Base-by-base conservation (phyloP, 53 echinoderm and acorn worm species). In the Crossaster papposus region DNA sequence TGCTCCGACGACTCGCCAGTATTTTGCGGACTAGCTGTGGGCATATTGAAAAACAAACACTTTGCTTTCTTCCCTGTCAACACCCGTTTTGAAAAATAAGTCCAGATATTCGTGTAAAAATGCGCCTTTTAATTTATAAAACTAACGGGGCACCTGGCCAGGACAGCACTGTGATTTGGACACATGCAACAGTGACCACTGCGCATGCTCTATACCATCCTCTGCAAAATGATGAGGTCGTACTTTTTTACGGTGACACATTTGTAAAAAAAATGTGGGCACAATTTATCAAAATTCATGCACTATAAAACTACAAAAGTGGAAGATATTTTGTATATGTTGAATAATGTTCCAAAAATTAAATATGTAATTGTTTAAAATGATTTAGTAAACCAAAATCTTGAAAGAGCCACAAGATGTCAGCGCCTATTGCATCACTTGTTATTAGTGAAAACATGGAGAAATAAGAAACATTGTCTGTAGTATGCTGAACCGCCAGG, bases 161-260 rank as follows among this genome's bases (percentile, higher is more conserved):
- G 44, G 10, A 23, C 8, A 36, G 65, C 38, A 23, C 33, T 30
- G 85, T 76, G 87, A 87, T 87, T 87, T 76, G 77, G 87, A 75
- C 76, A 77, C 87, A 87, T 87, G 87, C 29, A 9, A 75, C 58
- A 54, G 26, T 37, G 15, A 11, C 35, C 7, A 87, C 58, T 77
- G 87, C 87, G 77, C 87, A 77, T 36, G 75, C 55, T 75, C 87
- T 62, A 77, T 76, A 20, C 17, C 11, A 58, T 55, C 87, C 87
- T 87, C 77, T 58, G 15, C 58, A 87, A 87, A 72, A 72, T 71
- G 71, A 84, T 84, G 72, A 70, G 72, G 72, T 14, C 15, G 15
- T 58, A 18, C 15, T 58, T 58, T 58, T 18, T 58, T n/a, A 58
- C 17, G 17, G 6, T 58, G 58, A 18, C 15, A 58, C 17, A 58